A percentile compares a stretch with the other conserved stretches of the same genome.
Evolutionary conservation across 2,113 vertebrate species (phyloP).

Genomic region (Sciurus niger): DNA sequence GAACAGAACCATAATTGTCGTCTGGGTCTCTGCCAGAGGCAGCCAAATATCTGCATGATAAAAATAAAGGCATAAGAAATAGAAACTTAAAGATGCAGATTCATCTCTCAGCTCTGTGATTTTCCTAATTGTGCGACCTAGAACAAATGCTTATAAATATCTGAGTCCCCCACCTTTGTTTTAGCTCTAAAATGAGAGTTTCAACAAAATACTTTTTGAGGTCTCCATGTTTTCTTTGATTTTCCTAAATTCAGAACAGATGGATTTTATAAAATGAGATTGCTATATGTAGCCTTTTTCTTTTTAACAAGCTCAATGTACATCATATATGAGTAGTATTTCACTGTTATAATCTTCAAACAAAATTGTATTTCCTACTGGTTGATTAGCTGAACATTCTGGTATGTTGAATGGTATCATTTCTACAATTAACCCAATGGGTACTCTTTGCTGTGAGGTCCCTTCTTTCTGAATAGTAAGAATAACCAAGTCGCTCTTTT

Average conservation of each 20-base stretch:
- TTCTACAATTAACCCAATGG: constrained; percentile 15
- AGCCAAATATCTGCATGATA: not conserved
- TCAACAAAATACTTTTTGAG: constrained; percentile 23
- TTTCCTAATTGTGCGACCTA: not conserved
- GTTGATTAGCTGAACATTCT: not conserved
- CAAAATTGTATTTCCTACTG: not conserved
- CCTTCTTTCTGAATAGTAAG: not conserved
- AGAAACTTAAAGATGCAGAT: not conserved
- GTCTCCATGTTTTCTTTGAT: constrained; percentile 24
- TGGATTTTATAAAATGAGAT: not conserved
- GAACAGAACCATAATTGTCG: not conserved
- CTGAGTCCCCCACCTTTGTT: not conserved
- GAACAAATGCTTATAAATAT: constrained; percentile 11
- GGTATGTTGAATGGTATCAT: not conserved
- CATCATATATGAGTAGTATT: not conserved
- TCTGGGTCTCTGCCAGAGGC: not conserved
- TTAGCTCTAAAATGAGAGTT: constrained; percentile 41
- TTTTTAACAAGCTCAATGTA: constrained; percentile 30
- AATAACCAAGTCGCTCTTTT: not conserved
- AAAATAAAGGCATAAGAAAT: not conserved
- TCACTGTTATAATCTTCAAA: not conserved
- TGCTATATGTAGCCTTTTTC: not conserved
- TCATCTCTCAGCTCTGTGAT: not conserved
- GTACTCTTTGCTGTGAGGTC: not conserved
- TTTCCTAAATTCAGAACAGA: constrained; percentile 10